Conservation (phyloP, 2,797 vertebrate species). For the Catharus ustulatus region DNA sequence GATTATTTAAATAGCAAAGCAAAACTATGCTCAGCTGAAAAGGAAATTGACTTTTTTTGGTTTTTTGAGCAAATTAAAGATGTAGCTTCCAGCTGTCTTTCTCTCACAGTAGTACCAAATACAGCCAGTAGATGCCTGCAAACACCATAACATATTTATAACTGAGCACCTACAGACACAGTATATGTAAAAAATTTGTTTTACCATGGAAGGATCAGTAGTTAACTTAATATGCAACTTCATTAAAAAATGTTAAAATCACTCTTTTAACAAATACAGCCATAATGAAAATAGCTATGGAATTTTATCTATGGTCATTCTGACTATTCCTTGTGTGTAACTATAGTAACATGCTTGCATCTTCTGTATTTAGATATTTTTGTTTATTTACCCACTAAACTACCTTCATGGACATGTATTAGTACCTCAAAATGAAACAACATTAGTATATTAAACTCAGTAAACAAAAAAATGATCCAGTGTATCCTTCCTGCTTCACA, state of each 20-base stretch:
- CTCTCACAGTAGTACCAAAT: slow-evolving; percentile 66
- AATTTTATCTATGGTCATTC: neutral
- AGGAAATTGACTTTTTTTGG: neutral
- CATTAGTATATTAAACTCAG: neutral
- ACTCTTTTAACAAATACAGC: neutral
- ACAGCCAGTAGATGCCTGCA: slow-evolving; percentile 81
- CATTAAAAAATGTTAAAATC: neutral
- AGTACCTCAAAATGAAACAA: neutral
- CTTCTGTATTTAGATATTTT: neutral
- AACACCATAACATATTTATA: slow-evolving; percentile 66
- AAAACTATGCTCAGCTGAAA: neutral
- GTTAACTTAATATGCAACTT: neutral
- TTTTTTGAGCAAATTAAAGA: neutral
- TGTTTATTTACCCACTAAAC: neutral
- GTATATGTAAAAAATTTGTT: neutral
- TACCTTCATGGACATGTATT: neutral
- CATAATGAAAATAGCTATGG: neutral
- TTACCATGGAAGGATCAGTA: neutral
- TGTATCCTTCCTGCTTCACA: neutral
- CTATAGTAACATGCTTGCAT: neutral
- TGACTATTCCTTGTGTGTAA: neutral
- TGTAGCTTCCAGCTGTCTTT: neutral
- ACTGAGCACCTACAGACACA: neutral
- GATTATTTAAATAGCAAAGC: neutral
- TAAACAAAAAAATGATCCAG: neutral